Evolutionary conservation across 2,113 vertebrate genomes (phyloP).

Genomic region (Xenopus tropicalis): DNA sequence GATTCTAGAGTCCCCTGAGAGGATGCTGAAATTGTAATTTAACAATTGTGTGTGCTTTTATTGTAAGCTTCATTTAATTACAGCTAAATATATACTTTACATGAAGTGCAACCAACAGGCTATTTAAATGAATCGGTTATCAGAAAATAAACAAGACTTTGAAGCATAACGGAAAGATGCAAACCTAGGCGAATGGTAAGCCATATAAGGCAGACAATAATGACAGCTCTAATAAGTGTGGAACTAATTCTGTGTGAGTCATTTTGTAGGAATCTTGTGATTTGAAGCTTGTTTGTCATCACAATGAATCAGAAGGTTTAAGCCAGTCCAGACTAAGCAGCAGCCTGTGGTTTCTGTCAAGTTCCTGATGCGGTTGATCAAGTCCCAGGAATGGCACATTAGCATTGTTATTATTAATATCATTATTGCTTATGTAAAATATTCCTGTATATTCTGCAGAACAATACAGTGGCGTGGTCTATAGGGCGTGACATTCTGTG

Average conservation of each 20-base stretch:
- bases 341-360: slow-evolving; percentile 4
- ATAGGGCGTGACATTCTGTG: not conserved
- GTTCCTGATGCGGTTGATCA: slow-evolving; percentile 7
- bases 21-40: too few relatives aligned
- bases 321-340: slow-evolving; percentile 10
- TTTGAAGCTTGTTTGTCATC: slow-evolving; percentile 24
- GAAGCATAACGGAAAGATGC: not conserved
- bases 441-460: not conserved
- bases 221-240: not conserved
- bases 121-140: not conserved
- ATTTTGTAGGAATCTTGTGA: slow-evolving; percentile 23
- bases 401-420: slow-evolving; percentile 2
- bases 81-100: not conserved
- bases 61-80: not conserved
- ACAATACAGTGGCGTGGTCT: not conserved
- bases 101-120: not conserved
- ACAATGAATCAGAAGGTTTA: slow-evolving; percentile 12
- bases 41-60: too few relatives aligned
- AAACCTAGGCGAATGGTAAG: not conserved
- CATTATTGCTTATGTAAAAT: slow-evolving; percentile 5
- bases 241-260: slow-evolving; percentile 6
- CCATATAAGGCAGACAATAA: slow-evolving; percentile 1
- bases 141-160: not conserved
- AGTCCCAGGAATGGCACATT: not conserved
- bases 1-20: too few relatives aligned